Base-by-base conservation (phyloP, 2,113 vertebrate species). In the Rhinichthys klamathensis region DNA sequence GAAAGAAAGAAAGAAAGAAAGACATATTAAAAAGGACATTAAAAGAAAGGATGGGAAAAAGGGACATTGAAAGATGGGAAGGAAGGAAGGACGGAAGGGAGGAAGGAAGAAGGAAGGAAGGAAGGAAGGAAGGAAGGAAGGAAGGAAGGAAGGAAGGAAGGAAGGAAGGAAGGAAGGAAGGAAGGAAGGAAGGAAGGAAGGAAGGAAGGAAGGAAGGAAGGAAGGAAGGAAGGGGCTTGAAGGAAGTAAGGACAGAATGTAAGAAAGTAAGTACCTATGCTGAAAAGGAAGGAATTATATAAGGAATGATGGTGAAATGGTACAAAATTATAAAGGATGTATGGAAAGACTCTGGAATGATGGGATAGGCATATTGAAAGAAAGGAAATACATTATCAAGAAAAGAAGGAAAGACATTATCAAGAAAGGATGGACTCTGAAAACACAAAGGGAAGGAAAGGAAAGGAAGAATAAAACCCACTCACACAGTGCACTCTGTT, bases 401-500 rank as follows among this genome's bases (percentile, higher is more conserved):
- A 3, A 41, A 35, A 3, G 12, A 56, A 0, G 9, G 2, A 58
- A 35, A 2, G 10, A 35, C 3, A 1, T 35, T 2, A n/a, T 3
- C 13, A 74, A 46, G 23, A 21, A 70, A 41, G 35, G 21, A 78
- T 1, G 21, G 54, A 41, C 21, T 13, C 7, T 78, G 18, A 35
- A 77, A 16, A 38, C 3, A 60, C 5, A 58, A 79, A 60, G 32
- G 51, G 35, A 41, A 41, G 32, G 6, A 79, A 41, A 41, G 38
- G 7, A 38, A 38, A 38, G 38, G 38, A 73, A 25, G 56, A 15
- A 38, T 58, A 15, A n/a, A 8, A 56, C 30, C 12, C 76, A 67
- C 63, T 88, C 63, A 46, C 61, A 54, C 30, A 80, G 13, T 27
- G 69, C 21, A 54, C 46, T n/a, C 16, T 18, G 16, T 49, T 82